Conservation (phyloP, 1,140 invertebrate species). For the Ostrea edulis region DNA sequence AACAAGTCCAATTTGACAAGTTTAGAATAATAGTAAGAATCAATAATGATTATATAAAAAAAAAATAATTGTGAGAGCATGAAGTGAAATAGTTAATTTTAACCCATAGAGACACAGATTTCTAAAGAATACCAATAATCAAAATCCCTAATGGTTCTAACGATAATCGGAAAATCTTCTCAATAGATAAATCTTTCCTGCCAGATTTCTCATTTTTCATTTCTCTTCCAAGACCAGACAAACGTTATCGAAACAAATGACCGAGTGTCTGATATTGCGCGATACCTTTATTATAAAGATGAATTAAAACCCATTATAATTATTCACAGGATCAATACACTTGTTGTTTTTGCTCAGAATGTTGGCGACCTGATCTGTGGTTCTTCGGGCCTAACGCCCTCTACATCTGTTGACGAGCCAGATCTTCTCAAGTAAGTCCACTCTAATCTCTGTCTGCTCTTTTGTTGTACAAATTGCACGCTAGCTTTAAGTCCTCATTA, state of each 20-base stretch:
- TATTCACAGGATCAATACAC: neutral
- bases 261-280: neutral
- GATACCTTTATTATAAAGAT: neutral
- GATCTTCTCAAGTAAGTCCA: constrained; percentile 12
- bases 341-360: constrained; percentile 23
- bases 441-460: neutral
- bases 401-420: neutral
- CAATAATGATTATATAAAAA: no score
- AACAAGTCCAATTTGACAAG: no score
- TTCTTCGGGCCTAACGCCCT: neutral
- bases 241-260: neutral
- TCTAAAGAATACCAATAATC: no score
- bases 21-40: no score
- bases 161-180: neutral
- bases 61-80: no score
- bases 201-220: neutral
- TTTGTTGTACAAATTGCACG: no score
- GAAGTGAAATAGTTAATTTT: no score
- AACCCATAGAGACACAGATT: no score
- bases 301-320: constrained; percentile 10
- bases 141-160: no score
- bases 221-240: neutral
- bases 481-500: no score
- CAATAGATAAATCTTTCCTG: neutral
- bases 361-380: neutral